phyloP scores from a whole-genome alignment of 2,113 vertebrate species.

The Lontra canadensis region DNA sequence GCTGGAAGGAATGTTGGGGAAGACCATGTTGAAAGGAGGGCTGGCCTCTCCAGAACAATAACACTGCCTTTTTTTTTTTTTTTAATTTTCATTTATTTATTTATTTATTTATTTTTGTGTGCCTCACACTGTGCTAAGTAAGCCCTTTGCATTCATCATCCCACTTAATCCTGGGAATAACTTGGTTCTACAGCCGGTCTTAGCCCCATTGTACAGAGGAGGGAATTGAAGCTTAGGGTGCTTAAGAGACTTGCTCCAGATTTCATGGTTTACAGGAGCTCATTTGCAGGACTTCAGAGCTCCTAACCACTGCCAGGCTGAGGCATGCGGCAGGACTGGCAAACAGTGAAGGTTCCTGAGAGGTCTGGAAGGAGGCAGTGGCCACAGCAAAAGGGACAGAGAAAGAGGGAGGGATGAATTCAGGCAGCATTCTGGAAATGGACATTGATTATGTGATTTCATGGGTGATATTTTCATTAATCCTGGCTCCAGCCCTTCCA shows the following conservation, averaged over 20 bases:
- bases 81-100: background rate
- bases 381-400: background rate
- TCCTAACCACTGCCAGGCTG: background rate
- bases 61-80: background rate
- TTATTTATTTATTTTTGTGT: background rate
- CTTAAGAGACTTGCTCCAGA: background rate
- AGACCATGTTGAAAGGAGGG: background rate
- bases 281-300: background rate
- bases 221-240: slow-evolving; percentile 45
- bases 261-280: background rate
- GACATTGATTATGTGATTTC: background rate
- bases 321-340: background rate
- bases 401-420: background rate
- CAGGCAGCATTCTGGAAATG: background rate
- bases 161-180: background rate
- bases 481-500: background rate
- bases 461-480: background rate
- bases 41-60: slow-evolving; percentile 13
- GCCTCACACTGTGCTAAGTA: background rate
- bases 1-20: background rate
- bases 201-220: slow-evolving; percentile 14
- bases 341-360: background rate
- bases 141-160: slow-evolving; percentile 29
- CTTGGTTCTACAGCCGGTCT: background rate
- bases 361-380: background rate